Conservation (phyloP, 2,113 vertebrate genomes). For the Vidua macroura region DNA sequence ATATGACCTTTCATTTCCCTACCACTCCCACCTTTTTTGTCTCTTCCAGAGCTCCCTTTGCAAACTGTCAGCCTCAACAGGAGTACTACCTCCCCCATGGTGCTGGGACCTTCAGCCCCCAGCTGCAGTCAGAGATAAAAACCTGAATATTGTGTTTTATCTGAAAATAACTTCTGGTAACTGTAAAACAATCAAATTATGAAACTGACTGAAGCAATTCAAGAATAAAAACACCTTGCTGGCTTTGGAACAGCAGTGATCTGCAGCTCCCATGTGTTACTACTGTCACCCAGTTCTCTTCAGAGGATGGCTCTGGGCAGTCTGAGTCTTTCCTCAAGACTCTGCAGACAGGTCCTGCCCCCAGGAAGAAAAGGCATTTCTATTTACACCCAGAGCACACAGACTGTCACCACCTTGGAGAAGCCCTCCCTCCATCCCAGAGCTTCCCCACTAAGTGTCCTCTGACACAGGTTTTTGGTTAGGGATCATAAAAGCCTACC, state of each 20-base stretch:
- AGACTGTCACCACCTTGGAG: neutral
- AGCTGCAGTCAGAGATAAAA: neutral
- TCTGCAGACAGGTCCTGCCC: neutral
- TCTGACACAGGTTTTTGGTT: rapidly evolving
- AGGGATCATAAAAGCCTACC: neutral
- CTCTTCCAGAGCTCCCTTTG: neutral
- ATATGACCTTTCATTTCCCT: neutral
- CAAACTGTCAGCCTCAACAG: neutral
- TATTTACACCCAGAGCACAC: neutral
- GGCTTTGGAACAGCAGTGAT: neutral
- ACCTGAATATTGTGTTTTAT: neutral
- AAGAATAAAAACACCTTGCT: neutral
- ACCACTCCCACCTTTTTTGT: neutral
- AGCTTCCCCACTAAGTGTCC: neutral
- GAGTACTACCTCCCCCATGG: rapidly evolving
- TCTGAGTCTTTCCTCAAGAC: neutral
- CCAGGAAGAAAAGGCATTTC: neutral
- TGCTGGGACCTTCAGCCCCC: neutral
- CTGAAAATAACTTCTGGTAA: neutral
- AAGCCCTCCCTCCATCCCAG: neutral
- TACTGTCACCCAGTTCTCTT: neutral
- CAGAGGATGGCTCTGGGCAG: neutral
- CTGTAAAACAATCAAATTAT: neutral
- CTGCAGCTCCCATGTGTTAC: neutral
- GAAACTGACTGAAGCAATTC: neutral